Base-by-base conservation (phyloP, 2,888 invertebrate genomes). In the Margaritifera margaritifera region DNA sequence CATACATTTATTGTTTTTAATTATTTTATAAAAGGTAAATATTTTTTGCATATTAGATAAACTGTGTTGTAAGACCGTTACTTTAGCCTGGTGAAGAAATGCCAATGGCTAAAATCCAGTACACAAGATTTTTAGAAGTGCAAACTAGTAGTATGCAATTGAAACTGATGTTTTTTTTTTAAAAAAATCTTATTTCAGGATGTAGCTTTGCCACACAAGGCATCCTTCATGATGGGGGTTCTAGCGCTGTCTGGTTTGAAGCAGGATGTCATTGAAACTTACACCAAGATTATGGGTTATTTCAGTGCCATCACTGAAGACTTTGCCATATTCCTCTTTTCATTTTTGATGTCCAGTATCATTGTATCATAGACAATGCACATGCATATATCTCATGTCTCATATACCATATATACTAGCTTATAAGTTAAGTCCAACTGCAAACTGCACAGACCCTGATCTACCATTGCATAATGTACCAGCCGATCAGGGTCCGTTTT, bases 211-310 rank as follows among this genome's bases (percentile, higher is more conserved):
- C 82, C 81, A 19, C 80, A 80, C 52, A 64, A 69, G 31, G 78
- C 76, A 6, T 79, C 79, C 31, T 69, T 84, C 75, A 74, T 86
- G 76, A 71, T 80, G 11, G 77, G 81, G 42, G 72, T 81, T n/a
- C 77, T 86, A 58, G 71, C 84, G 77, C 62, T 86, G 66, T 86
- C 82, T 75, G 86, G 86, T 18, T 76, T 86, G 22, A 80, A 82
- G 42, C 82, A 78, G 19, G 77, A 78, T 2, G 31, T 84, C 18
- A 68, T 85, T 20, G 62, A 63, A n/a, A 64, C 70, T 4, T 86
- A 84, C 68, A 81, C 81, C 73, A 76, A 73, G 50, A 73, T 80
- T 5, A 84, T 85, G 81, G 80, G 81, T 52, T 82, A 81, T 67
- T 19, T 83, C 19, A 79, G 75, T n/a, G 76, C 81, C 53, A 66